Base-by-base conservation (phyloP, 2,888 invertebrate genomes). In the Yponomeuta cagnagella region DNA sequence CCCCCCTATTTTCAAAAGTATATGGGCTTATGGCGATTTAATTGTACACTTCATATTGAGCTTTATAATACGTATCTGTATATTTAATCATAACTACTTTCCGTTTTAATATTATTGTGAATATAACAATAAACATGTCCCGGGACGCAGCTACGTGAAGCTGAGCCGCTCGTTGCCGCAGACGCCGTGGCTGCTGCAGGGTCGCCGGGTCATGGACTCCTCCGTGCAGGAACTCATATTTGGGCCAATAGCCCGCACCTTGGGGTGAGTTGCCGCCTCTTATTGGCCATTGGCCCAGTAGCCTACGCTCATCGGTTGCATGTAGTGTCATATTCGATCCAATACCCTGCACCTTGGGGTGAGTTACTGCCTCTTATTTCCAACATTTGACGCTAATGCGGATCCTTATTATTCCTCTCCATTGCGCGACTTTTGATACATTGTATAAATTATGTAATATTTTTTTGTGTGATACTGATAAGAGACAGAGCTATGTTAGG, bases 211-310 rank as follows among this genome's bases (percentile, higher is more conserved):
- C 75, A 94, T 96, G 93, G 95, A 96, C 75, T 95, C 95, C n/a
- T 98, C 98, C 0, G 96, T 99, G 1, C 97, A 98, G 85, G 98
- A 99, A 87, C 93, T 97, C 73, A 95, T 99, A 73, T 95, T 95
- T 79, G 93, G 93, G 71, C 93, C 93, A 10, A 87, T 98, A 30
- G 91, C 93, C 0, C 87, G 94, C 31, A 81, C 93, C 37, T 94
- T 95, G 75, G 92, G 88, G 94, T 94, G 85, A 86, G 93, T 93
- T 63, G 23, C 1, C 10, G 8, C 1, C 64, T 30, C 64, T 1
- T 3, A 12, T 3, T 64, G 31, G 30, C 23, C 10, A 23, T 23
- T 23, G 23, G 23, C 23, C 23, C 23, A 23, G 23, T 23, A 23
- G 23, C 23, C 23, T 23, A 23, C 23, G 23, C 23, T 23, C 23